phyloP scores from a whole-genome alignment of 2,888 invertebrate species.

The Drosophila algonquin region DNA sequence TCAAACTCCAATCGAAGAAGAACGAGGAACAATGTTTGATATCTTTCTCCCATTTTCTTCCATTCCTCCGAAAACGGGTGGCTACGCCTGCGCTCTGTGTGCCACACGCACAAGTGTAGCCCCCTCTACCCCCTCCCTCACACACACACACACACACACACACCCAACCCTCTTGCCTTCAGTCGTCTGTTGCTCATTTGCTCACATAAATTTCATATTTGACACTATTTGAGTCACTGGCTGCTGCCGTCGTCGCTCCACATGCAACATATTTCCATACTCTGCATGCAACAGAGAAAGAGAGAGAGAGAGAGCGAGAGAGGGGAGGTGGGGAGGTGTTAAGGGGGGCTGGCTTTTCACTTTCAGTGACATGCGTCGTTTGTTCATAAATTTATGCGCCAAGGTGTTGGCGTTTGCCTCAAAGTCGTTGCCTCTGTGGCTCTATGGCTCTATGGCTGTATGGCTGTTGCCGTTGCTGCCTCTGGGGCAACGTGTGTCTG shows the following conservation, averaged over 20 bases:
- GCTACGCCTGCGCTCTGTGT: too few species aligned
- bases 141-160: neutral
- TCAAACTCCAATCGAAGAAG: too few species aligned
- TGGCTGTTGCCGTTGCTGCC: constrained; percentile 34
- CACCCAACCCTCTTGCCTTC: neutral
- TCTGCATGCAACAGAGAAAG: constrained; percentile 13
- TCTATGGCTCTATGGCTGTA: constrained; percentile 11
- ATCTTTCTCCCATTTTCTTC: too few species aligned
- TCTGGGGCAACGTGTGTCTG: constrained; percentile 44
- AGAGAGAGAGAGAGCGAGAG: neutral
- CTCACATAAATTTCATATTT: constrained; percentile 78
- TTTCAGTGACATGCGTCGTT: constrained; percentile 72
- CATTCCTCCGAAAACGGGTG: too few species aligned
- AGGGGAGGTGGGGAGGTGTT: neutral
- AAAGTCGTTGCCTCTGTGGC: constrained; percentile 27
- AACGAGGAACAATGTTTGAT: too few species aligned
- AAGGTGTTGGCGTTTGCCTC: constrained; percentile 68
- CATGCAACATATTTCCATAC: constrained; percentile 52
- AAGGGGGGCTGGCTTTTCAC: constrained; percentile 14
- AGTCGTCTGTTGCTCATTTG: constrained; percentile 39
- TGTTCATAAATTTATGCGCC: constrained; percentile 73
- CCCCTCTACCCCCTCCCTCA: neutral
- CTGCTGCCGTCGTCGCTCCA: constrained; percentile 41
- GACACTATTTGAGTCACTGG: constrained; percentile 66
- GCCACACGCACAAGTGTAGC: too few species aligned